phyloP scores from a whole-genome alignment of 2,888 invertebrate genomes.

The Syrphus vitripennis region DNA sequence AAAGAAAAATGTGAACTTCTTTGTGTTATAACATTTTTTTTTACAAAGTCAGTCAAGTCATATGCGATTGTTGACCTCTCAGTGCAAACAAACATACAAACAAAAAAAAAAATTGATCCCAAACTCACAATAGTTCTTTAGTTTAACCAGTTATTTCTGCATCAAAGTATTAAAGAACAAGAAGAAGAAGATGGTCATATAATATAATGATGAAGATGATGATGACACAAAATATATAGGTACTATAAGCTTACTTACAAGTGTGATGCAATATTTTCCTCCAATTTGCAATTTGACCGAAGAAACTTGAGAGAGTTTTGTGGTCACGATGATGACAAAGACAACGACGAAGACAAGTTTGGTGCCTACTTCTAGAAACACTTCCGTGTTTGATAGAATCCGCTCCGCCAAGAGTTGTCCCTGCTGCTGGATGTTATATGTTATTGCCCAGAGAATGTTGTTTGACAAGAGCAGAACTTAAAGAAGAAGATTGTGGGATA shows the following conservation, averaged over 20 bases:
- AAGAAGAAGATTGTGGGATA: slow-evolving; percentile 12
- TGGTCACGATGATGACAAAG: neutral
- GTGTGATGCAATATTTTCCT: slow-evolving; percentile 21
- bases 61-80: slow-evolving; percentile 61
- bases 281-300: slow-evolving; percentile 42
- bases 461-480: slow-evolving; percentile 47
- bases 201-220: slow-evolving; percentile 1
- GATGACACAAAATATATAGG: slow-evolving; percentile 42
- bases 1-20: neutral
- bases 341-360: neutral
- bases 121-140: neutral
- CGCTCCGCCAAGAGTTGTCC: slow-evolving; percentile 14
- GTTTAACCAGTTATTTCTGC: slow-evolving; percentile 46
- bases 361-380: slow-evolving; percentile 27
- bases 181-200: slow-evolving; percentile 16
- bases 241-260: neutral
- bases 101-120: neutral
- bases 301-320: neutral
- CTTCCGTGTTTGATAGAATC: slow-evolving; percentile 63
- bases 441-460: slow-evolving; percentile 42
- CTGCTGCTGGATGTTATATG: neutral
- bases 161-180: neutral
- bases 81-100: too few species aligned
- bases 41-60: slow-evolving; percentile 7
- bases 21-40: neutral